A percentile compares a stretch with the other conserved stretches of the same genome.
Evolutionary conservation across 2,113 vertebrate species (phyloP).

Genomic region (Bombycilla garrulus): DNA sequence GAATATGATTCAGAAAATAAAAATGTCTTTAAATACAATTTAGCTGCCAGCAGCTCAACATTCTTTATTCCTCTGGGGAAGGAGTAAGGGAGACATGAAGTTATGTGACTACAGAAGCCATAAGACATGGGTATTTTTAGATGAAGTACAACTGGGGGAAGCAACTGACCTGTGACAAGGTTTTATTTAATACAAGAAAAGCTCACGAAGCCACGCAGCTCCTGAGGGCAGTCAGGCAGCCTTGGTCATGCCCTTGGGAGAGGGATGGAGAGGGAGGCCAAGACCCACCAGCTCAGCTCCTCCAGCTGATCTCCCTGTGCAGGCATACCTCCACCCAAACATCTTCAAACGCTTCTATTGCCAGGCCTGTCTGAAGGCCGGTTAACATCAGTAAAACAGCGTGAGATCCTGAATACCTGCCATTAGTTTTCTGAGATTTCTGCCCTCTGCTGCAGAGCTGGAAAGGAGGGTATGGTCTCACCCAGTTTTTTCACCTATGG

Average conservation of each 20-base stretch:
- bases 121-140: slow-evolving; percentile 27
- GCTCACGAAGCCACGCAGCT: rapidly evolving
- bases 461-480: background rate
- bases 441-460: background rate
- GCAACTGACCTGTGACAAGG: slow-evolving; percentile 29
- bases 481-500: background rate
- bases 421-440: background rate
- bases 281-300: background rate
- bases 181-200: background rate
- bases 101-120: slow-evolving; percentile 26
- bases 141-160: background rate
- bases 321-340: background rate
- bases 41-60: slow-evolving; percentile 25
- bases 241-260: background rate
- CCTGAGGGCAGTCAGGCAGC: background rate
- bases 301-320: background rate
- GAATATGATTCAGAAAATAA: slow-evolving; percentile 64
- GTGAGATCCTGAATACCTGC: background rate
- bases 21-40: slow-evolving; percentile 30
- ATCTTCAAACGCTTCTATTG: background rate
- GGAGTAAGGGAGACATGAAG: background rate
- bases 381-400: background rate
- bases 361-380: background rate
- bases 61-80: slow-evolving; percentile 36
- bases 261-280: background rate